Percentiles rank a stretch among this genome's conserved stretches.
Evolutionary conservation across 2,113 vertebrate genomes (phyloP).

Genomic region (Notarius quadriscutis): DNA sequence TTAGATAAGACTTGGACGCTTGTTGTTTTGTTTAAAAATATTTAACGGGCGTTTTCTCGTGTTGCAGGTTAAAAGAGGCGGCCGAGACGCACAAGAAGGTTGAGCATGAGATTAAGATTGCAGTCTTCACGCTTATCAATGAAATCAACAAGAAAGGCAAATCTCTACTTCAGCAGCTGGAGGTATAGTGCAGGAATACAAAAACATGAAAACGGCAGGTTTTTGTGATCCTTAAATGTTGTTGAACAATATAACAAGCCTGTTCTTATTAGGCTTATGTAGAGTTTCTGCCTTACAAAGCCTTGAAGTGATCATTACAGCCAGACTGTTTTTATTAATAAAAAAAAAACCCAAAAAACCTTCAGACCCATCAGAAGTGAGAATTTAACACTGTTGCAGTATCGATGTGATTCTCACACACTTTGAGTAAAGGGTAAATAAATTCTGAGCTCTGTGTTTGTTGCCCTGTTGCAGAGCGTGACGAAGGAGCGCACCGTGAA

Average conservation of each 20-base stretch:
- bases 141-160: slow-evolving; percentile 99
- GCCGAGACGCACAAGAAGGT: slow-evolving; percentile 95
- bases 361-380: neutral
- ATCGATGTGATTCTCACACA: neutral
- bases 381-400: neutral
- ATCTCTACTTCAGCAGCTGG: slow-evolving; percentile 93
- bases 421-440: neutral
- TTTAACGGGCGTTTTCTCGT: neutral
- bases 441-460: neutral
- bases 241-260: neutral
- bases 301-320: neutral
- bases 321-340: neutral
- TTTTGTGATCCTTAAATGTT: neutral
- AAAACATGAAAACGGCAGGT: neutral
- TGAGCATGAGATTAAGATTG: slow-evolving; percentile 98
- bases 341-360: no score
- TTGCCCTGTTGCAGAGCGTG: slow-evolving; percentile 77
- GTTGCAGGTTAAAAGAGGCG: slow-evolving; percentile 91
- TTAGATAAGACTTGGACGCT: neutral
- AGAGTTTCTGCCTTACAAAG: neutral
- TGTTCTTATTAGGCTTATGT: neutral
- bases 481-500: slow-evolving; percentile 95
- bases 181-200: slow-evolving; percentile 75
- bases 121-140: slow-evolving; percentile 98
- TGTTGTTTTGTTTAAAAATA: neutral